Evolutionary conservation across 2,113 vertebrate species (phyloP), one percentile per base, ranked within the genome.

Genomic region (Actinemys pallida): DNA sequence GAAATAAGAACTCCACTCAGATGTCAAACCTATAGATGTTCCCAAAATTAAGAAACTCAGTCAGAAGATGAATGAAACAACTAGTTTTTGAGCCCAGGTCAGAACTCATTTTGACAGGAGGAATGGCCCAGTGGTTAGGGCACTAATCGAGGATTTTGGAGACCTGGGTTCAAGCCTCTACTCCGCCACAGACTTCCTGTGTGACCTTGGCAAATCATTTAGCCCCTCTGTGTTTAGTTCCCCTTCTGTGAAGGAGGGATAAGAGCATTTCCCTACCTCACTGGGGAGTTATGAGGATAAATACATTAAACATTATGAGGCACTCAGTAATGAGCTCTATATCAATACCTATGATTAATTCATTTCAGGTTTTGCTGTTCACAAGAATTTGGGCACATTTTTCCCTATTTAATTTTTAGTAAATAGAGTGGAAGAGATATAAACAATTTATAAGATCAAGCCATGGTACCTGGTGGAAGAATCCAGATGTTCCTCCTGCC

Each of bases 401-500:
- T 19, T 50, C 54, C 31, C 12, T 1, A 47, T 95, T 97, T 92
- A 96, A 96, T 95, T 95, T 97, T 97, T 96, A 94, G 96, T 95
- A 95, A 56, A 87, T 20, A 90, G 79, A 81, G 84, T 96, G 94
- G 93, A 96, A 95, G 92, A 89, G 91, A 96, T 49, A 86, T 94
- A 84, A 92, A 93, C 86, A 95, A 95, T 92, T 97, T 95, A 69
- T 95, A 96, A 95, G 95, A 95, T 85, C 69, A 82, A 93, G 69
- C 92, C 94, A 96, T 42, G 90, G 88, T 84, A 97, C 92, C 94
- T 95, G 95, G 75, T 87, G 91, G 95, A 96, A 95, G 96, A 97
- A 96, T 94, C 96, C 96, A 97, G 96, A 96, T 97, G 96, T 95
- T 97, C 59, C 65, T 13, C 1, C 75, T 95, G 94, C 88, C 96